phyloP scores from a whole-genome alignment of 2,888 invertebrate species.

The Pyrocoelia pectoralis region DNA sequence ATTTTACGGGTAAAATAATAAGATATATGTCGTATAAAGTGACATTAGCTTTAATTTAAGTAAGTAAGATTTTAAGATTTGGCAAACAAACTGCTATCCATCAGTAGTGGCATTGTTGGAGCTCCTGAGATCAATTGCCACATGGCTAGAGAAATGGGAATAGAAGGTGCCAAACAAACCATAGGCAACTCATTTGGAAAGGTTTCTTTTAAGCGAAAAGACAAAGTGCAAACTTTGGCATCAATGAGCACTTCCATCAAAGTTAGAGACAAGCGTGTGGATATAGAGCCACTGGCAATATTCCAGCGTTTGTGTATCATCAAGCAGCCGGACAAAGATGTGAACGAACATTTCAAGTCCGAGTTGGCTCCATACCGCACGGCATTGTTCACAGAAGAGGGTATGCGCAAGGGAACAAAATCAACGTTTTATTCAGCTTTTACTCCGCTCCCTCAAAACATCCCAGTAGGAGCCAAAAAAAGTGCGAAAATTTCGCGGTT shows the following conservation, averaged over 20 bases:
- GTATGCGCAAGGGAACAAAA: constrained; percentile 40
- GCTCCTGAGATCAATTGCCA: constrained; percentile 36
- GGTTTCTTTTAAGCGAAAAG: constrained; percentile 24
- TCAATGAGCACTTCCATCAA: constrained; percentile 26
- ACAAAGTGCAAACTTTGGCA: constrained; percentile 17
- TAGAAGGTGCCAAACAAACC: constrained; percentile 26
- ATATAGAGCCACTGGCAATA: constrained; percentile 17
- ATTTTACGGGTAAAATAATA: too few relatives aligned
- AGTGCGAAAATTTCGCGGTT: too few relatives aligned
- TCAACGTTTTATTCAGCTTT: constrained; percentile 33
- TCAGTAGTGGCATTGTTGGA: constrained; percentile 37
- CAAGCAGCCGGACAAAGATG: constrained; percentile 36
- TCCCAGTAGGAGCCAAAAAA: constrained; percentile 3
- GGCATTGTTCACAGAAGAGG: constrained; percentile 36
- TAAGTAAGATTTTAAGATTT: too few relatives aligned
- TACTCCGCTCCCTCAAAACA: background rate
- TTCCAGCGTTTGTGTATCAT: constrained; percentile 40
- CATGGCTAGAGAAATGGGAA: constrained; percentile 31
- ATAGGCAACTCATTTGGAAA: constrained; percentile 27
- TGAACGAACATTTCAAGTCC: constrained; percentile 18
- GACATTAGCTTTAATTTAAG: too few relatives aligned
- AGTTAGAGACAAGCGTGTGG: constrained; percentile 3
- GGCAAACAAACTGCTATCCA: constrained; percentile 23
- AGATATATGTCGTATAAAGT: too few relatives aligned
- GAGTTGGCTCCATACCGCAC: constrained; percentile 28